A percentile compares a stretch with the other conserved stretches of the same genome.
These are phyloP conservation scores for Okamejei kenojei DNA, from an alignment of 2,797 vertebrate species.

Conservation along the genomic window DNA sequence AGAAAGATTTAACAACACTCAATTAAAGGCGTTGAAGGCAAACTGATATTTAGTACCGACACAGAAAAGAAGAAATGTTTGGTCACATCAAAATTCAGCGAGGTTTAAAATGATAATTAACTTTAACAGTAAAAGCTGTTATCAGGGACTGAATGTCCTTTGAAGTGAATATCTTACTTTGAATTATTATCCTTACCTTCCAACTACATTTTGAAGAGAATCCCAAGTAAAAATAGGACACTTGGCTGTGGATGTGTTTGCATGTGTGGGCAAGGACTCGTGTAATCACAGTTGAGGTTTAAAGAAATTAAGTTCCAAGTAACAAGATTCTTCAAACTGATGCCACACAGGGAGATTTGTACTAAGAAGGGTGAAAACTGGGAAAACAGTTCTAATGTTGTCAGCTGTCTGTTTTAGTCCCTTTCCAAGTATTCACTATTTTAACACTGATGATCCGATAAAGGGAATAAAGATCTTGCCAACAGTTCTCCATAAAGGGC, in stretches of 20 bases:
- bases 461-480: not conserved
- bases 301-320: not conserved
- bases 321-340: not conserved
- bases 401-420: not conserved
- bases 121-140: constrained; percentile 20
- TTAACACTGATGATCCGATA: not conserved
- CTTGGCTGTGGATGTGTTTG: not conserved
- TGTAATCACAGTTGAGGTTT: not conserved
- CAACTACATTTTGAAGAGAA: not conserved
- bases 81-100: not conserved
- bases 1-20: not conserved
- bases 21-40: not conserved
- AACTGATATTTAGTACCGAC: not conserved
- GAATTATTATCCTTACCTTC: not conserved
- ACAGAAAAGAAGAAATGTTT: not conserved
- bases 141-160: not conserved
- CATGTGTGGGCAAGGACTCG: not conserved
- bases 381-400: not conserved
- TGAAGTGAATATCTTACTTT: not conserved
- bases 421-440: not conserved
- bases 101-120: constrained; percentile 23
- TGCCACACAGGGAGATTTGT: not conserved
- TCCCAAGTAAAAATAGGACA: not conserved
- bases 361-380: constrained; percentile 13
- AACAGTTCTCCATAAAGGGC: not conserved